Evolutionary conservation across 1,140 invertebrate genomes (phyloP), one percentile per base, ranked within the genome.

Genomic region (Bombus impatiens): DNA sequence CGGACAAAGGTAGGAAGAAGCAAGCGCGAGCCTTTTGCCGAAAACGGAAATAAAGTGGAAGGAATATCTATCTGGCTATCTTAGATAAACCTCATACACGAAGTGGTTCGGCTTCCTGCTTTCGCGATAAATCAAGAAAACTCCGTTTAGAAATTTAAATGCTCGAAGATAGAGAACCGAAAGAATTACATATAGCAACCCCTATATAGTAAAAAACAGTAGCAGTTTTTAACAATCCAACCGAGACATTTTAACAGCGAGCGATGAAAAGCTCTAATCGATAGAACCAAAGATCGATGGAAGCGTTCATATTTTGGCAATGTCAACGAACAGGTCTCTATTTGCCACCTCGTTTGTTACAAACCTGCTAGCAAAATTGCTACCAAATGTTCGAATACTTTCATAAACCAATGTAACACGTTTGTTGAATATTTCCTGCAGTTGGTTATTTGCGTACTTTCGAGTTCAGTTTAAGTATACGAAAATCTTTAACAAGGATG

Each of bases 21-120:
- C 3, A 25, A 25, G 28, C 25, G 4, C 18, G 78, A 32, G 15
- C 25, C 53, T 10, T 42, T 81, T 57, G 65, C 44, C 67, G 53
- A 81, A 37, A 37, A 15, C 15, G 78, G 67, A 81, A 81, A 81
- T 53, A 71, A 81, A 81, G 42, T 71, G 28, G 67, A 37, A 53
- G 32, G 67, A 81, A 28, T 40, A 71, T 81, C 67, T 44, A 28
- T 80, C 65, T 32, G 44, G 47, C 53, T 57, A 35, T 71, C 78
- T 53, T 40, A n/a, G 65, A 53, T 57, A n/a, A 70, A 80, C 68
- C 13, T 28, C 4, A 9, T 37, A 42, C 68, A n/a, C 22, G 8
- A 9, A 57, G 12, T 13, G 78, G 40, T 59, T 37, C 37, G 47
- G 42, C 71, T 82, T 74, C 44, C 67, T 72, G 25, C 18, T 42